These are phyloP conservation scores for Eretmocerus hayati DNA, from an alignment of 2,888 invertebrate species.

Conservation along the genomic window DNA sequence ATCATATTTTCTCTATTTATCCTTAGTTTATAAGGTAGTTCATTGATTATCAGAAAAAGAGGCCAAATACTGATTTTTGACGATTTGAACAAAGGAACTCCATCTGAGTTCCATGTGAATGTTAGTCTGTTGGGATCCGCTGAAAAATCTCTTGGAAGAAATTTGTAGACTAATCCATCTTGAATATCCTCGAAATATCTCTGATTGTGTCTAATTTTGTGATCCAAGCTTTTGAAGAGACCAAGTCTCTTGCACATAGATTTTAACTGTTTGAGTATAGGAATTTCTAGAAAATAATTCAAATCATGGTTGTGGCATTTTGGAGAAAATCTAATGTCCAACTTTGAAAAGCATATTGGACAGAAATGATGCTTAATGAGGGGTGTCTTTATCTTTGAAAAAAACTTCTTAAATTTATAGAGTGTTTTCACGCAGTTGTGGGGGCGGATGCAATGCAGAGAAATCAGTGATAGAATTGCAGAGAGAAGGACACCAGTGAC, in stretches of 20 bases:
- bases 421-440: constrained; percentile 11
- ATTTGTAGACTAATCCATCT: constrained; percentile 20
- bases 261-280: constrained; percentile 13
- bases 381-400: background rate
- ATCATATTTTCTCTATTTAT: constrained; percentile 7
- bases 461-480: constrained; percentile 4
- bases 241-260: constrained; percentile 4
- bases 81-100: constrained; percentile 19
- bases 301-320: background rate
- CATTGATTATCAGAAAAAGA: constrained; percentile 11
- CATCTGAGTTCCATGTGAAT: constrained; percentile 22
- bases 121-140: constrained; percentile 17
- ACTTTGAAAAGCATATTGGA: constrained; percentile 1
- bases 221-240: constrained; percentile 18
- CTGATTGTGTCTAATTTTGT: constrained; percentile 12
- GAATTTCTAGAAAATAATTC: constrained; percentile 17
- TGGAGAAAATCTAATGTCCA: constrained; percentile 4
- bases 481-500: constrained; percentile 2
- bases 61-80: constrained; percentile 18
- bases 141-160: constrained; percentile 7
- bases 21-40: constrained; percentile 6
- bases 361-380: constrained; percentile 16
- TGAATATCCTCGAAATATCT: constrained; percentile 22
- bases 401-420: constrained; percentile 18
- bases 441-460: constrained; percentile 12